Percentiles rank a stretch among this genome's conserved stretches.
These are phyloP conservation scores for Ormyrus pomaceus DNA, from an alignment of 2,888 invertebrate species.

Conservation along the genomic window DNA sequence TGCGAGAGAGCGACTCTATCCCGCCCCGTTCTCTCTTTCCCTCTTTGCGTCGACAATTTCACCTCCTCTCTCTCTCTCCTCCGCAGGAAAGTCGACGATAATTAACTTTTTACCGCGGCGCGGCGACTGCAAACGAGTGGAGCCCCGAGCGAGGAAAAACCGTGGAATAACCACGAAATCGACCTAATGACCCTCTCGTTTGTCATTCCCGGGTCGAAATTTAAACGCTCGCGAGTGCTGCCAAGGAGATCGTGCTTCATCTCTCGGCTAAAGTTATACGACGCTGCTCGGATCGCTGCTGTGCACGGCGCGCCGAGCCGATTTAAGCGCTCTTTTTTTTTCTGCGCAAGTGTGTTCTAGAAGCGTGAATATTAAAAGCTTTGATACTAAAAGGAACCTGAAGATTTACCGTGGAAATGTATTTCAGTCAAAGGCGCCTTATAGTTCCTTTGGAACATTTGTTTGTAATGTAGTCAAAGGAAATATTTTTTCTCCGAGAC, in stretches of 20 bases:
- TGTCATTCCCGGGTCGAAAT: conserved; percentile 64
- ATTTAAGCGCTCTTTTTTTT: background rate
- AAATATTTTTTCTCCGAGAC: too few species aligned
- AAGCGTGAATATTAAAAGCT: background rate
- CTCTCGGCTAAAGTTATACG: too few species aligned
- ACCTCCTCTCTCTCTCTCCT: conserved; percentile 34
- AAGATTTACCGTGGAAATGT: too few species aligned
- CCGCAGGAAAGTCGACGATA: conserved; percentile 59
- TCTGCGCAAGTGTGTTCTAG: background rate
- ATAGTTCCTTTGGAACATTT: too few species aligned
- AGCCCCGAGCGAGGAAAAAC: conserved; percentile 50
- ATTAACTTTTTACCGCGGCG: conserved; percentile 70
- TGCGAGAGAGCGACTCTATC: background rate
- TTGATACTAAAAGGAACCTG: background rate
- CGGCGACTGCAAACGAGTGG: conserved; percentile 37
- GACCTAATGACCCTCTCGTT: conserved; percentile 69
- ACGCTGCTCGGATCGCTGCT: background rate
- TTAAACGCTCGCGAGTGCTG: conserved; percentile 13
- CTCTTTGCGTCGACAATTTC: conserved; percentile 56
- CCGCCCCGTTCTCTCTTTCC: conserved; percentile 1
- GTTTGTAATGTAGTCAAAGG: too few species aligned
- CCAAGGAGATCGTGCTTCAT: too few species aligned
- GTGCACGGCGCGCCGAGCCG: background rate
- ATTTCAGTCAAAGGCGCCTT: too few species aligned
- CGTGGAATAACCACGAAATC: conserved; percentile 67